Evolutionary conservation across 2,888 invertebrate genomes (phyloP).

Genomic region (Leucozona laternaria): DNA sequence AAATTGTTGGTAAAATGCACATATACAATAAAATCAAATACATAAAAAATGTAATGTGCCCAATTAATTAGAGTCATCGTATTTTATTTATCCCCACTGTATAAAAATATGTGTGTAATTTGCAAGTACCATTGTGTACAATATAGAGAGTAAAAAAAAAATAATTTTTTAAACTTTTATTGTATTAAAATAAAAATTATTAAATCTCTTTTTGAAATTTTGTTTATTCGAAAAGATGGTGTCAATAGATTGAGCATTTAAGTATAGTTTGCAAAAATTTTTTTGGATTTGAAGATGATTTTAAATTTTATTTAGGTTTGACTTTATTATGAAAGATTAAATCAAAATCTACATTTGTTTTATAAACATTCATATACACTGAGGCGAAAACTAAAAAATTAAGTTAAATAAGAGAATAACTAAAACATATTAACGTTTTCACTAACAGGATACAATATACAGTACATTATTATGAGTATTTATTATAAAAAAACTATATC

Average conservation of each 20-base stretch:
- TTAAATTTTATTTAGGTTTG: not conserved
- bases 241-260: conserved; percentile 71
- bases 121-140: conserved; percentile 61
- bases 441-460: too few species aligned
- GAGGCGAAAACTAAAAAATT: too few species aligned
- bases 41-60: conserved; percentile 69
- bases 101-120: conserved; percentile 61
- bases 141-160: not conserved
- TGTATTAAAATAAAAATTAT: not conserved
- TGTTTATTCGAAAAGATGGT: conserved; percentile 61
- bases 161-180: not conserved
- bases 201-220: not conserved
- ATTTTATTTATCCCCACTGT: conserved; percentile 65
- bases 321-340: not conserved
- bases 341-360: too few species aligned
- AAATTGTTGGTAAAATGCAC: conserved; percentile 58
- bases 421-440: too few species aligned
- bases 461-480: too few species aligned
- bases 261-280: not conserved
- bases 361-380: too few species aligned
- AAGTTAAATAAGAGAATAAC: too few species aligned
- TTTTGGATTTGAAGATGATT: conserved; percentile 28
- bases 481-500: too few species aligned
- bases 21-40: conserved; percentile 48
- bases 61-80: conserved; percentile 43